A percentile compares a stretch with the other conserved stretches of the same genome.
These are phyloP conservation scores for Anableps anableps DNA, from an alignment of 2,797 vertebrate species.

Conservation along the genomic window DNA sequence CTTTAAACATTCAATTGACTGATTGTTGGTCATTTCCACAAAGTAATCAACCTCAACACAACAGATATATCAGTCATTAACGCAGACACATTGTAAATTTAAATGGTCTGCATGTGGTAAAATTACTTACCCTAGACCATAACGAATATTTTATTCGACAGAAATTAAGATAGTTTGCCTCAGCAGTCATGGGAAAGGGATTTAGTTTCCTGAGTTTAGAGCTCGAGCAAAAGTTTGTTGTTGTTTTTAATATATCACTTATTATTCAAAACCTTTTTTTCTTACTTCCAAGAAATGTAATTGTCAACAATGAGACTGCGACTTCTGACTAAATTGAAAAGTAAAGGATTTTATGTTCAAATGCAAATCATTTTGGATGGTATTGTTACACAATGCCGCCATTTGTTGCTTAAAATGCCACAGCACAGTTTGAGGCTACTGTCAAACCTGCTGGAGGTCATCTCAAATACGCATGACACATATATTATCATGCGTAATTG, in stretches of 20 bases:
- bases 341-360: background rate
- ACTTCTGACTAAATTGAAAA: background rate
- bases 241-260: background rate
- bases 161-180: background rate
- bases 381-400: conserved; percentile 40
- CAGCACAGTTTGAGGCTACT: conserved; percentile 25
- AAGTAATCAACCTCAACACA: background rate
- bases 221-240: background rate
- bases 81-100: background rate
- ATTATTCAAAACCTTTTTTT: background rate
- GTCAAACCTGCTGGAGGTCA: conserved; percentile 41
- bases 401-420: conserved; percentile 59
- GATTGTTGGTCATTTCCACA: background rate
- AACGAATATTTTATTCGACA: conserved; percentile 6
- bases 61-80: background rate
- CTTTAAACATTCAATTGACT: background rate
- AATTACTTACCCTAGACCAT: conserved; percentile 6
- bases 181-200: conserved; percentile 25
- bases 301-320: background rate
- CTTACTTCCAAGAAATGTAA: background rate
- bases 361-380: conserved; percentile 16
- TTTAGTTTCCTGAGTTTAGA: background rate
- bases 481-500: conserved; percentile 60
- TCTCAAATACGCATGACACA: conserved; percentile 55
- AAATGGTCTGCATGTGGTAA: conserved; percentile 12